Evolutionary conservation across 2,113 vertebrate species (phyloP).

Genomic region (Ailurus styani): DNA sequence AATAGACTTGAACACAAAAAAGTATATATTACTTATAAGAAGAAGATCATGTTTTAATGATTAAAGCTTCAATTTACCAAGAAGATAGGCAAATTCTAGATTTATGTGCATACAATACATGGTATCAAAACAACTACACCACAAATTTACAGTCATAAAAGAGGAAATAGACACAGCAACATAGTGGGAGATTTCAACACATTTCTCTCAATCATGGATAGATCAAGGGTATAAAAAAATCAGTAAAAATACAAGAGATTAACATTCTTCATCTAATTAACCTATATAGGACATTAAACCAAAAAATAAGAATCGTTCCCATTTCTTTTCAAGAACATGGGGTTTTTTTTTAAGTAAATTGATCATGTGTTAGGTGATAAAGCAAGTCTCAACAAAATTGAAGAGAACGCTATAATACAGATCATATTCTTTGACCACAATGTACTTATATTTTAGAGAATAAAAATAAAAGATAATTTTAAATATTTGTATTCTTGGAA

Average conservation of each 20-base stretch:
- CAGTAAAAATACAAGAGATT: background rate
- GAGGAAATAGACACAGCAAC: background rate
- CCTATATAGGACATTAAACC: background rate
- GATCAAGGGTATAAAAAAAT: background rate
- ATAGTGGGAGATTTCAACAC: background rate
- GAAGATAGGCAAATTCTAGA: background rate
- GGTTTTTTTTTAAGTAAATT: slow-evolving; percentile 1
- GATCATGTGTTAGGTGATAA: background rate
- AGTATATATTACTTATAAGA: background rate
- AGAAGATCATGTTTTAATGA: background rate
- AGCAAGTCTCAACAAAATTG: background rate
- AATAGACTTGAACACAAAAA: background rate
- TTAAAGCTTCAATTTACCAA: background rate
- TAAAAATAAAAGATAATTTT: background rate
- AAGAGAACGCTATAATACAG: background rate
- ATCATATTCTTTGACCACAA: background rate
- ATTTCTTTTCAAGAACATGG: background rate
- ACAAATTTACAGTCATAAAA: background rate
- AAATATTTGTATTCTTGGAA: background rate
- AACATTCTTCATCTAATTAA: background rate
- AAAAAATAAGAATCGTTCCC: background rate
- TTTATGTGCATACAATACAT: background rate
- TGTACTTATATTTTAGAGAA: background rate
- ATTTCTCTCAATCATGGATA: background rate
- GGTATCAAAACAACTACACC: background rate